Evolutionary conservation across 2,888 invertebrate genomes (phyloP).

Genomic region (Bombylius major): DNA sequence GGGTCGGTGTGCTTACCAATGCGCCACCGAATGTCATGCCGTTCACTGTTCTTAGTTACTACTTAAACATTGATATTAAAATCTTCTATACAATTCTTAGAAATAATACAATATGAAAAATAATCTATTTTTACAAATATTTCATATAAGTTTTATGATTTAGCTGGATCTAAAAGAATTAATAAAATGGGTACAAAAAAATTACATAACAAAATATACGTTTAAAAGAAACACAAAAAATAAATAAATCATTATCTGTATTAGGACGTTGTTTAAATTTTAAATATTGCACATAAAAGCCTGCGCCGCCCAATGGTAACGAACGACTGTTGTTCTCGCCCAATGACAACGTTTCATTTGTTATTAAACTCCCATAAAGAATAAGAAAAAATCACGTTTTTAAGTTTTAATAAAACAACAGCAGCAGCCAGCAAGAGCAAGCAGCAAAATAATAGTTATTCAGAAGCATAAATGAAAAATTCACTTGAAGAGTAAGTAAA

Average conservation of each 20-base stretch:
- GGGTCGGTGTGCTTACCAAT: no score
- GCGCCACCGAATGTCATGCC: no score
- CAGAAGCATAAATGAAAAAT: no score
- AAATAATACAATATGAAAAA: conserved; percentile 45
- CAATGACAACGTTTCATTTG: no score
- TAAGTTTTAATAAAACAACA: neutral
- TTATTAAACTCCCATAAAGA: conserved; percentile 21
- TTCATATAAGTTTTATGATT: conserved; percentile 72
- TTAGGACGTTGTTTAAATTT: conserved; percentile 70
- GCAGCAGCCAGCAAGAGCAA: no score
- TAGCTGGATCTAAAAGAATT: conserved; percentile 79
- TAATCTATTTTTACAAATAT: conserved; percentile 36
- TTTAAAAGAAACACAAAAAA: no score
- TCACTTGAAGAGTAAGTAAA: no score
- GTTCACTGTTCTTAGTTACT: no score
- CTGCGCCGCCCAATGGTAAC: no score
- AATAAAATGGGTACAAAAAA: conserved; percentile 52
- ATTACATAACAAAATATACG: conserved; percentile 51
- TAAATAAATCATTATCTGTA: conserved; percentile 81
- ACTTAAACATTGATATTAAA: no score
- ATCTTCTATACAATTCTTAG: conserved; percentile 53
- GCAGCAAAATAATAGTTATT: no score
- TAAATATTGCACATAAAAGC: conserved; percentile 48
- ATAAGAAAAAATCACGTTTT: neutral
- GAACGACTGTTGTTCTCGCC: no score